Evolutionary conservation across 2,113 vertebrate species (phyloP).

Genomic region (Coturnix japonica): DNA sequence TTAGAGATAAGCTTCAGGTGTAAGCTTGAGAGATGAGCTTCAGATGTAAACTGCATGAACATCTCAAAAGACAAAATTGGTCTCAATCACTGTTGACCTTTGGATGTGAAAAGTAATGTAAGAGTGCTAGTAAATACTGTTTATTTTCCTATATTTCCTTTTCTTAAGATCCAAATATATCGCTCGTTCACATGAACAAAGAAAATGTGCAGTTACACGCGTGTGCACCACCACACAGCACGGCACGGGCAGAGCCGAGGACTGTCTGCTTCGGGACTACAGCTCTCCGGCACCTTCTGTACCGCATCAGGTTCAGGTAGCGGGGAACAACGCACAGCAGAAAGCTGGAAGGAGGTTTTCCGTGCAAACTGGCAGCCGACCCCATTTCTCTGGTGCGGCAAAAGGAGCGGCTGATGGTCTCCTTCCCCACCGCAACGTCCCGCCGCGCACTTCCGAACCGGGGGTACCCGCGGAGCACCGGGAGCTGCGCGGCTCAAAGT

Average conservation of each 20-base stretch:
- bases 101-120: not conserved
- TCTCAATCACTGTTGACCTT: not conserved
- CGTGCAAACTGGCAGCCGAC: not conserved
- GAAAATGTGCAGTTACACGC: not conserved
- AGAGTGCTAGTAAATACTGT: not conserved
- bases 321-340: too few relatives aligned
- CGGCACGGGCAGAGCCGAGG: not conserved
- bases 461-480: rapidly evolving
- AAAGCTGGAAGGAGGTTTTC: not conserved
- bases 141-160: not conserved
- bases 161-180: not conserved
- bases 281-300: not conserved
- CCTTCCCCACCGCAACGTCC: not conserved
- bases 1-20: not conserved
- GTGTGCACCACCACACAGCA: not conserved
- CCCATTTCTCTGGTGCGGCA: not conserved
- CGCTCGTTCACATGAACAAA: too few relatives aligned
- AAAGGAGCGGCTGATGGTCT: not conserved
- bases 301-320: not conserved
- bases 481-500: not conserved
- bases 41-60: not conserved
- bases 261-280: not conserved
- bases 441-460: not conserved
- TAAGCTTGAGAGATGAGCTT: not conserved
- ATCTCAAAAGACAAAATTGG: not conserved